Evolutionary conservation across 1,140 invertebrate species (phyloP).

Genomic region (Orchestia grillus): DNA sequence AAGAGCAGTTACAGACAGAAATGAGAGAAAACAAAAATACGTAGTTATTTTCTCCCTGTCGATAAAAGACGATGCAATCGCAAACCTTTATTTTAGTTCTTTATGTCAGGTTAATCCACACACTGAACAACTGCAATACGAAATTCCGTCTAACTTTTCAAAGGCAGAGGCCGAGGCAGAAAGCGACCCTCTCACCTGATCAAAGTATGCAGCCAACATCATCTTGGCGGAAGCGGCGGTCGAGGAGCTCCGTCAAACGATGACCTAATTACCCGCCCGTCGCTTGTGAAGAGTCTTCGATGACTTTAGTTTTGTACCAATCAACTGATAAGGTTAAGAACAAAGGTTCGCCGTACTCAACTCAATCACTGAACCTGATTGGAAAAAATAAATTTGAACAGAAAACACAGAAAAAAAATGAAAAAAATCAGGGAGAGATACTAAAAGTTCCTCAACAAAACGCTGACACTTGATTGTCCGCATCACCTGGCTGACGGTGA

Average conservation of each 20-base stretch:
- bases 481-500: too few species aligned
- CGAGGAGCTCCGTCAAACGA: not conserved
- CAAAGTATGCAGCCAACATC: slow-evolving; percentile 34
- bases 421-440: too few species aligned
- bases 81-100: not conserved
- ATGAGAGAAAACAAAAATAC: not conserved
- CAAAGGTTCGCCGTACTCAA: not conserved
- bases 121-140: not conserved
- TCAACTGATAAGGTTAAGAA: not conserved
- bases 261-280: not conserved
- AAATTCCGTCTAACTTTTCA: not conserved
- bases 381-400: not conserved
- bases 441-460: too few species aligned
- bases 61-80: not conserved
- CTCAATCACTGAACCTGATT: not conserved
- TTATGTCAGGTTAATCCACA: not conserved
- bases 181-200: not conserved
- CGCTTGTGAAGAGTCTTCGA: not conserved
- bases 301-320: not conserved
- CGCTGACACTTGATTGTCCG: too few species aligned
- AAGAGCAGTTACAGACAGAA: not conserved
- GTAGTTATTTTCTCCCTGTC: not conserved
- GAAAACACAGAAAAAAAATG: not conserved
- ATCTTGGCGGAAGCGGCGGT: not conserved
- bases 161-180: not conserved